Percentiles rank a stretch among this genome's conserved stretches.
Conservation (phyloP, 2,888 invertebrate species). For the Hermaeophaga mercurialis region DNA sequence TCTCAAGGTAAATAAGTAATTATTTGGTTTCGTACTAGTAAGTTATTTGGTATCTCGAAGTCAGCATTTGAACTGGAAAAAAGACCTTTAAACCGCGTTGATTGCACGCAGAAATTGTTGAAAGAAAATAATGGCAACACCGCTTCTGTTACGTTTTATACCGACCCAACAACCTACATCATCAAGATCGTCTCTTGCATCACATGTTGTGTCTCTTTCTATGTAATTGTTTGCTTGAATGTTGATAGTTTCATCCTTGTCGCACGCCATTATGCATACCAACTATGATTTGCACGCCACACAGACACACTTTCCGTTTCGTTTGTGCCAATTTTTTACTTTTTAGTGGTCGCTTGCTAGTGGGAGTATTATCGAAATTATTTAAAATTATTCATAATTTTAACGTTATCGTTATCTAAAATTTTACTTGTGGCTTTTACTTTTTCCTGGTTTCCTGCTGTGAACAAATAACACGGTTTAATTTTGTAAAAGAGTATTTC, state of each 20-base stretch:
- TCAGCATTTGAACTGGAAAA: too few relatives aligned
- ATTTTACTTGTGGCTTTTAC: slow-evolving; percentile 1
- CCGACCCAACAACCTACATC: slow-evolving; percentile 54
- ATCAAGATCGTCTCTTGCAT: slow-evolving; percentile 52
- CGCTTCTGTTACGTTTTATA: slow-evolving; percentile 35
- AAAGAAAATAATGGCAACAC: slow-evolving; percentile 26
- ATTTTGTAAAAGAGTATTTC: too few relatives aligned
- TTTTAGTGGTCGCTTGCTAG: slow-evolving; percentile 3
- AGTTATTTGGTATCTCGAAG: too few relatives aligned
- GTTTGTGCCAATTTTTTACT: slow-evolving; percentile 22
- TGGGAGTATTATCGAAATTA: slow-evolving; percentile 12
- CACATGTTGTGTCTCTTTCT: slow-evolving; percentile 39
- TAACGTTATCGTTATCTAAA: slow-evolving; percentile 4
- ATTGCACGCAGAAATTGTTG: too few relatives aligned
- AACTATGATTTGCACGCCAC: slow-evolving; percentile 33
- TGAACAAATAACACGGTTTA: background rate
- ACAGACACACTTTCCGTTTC: slow-evolving; percentile 29
- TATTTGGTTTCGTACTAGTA: too few relatives aligned
- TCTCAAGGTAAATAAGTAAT: too few relatives aligned
- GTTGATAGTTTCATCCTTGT: slow-evolving; percentile 19
- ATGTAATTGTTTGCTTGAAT: slow-evolving; percentile 21
- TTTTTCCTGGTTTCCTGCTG: background rate
- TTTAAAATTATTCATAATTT: slow-evolving; percentile 7
- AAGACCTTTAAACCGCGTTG: too few relatives aligned
- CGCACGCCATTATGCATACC: slow-evolving; percentile 26